A percentile compares a stretch with the other conserved stretches of the same genome.
These are phyloP conservation scores for Ophion costatus DNA, from an alignment of 2,888 invertebrate genomes.

Conservation along the genomic window DNA sequence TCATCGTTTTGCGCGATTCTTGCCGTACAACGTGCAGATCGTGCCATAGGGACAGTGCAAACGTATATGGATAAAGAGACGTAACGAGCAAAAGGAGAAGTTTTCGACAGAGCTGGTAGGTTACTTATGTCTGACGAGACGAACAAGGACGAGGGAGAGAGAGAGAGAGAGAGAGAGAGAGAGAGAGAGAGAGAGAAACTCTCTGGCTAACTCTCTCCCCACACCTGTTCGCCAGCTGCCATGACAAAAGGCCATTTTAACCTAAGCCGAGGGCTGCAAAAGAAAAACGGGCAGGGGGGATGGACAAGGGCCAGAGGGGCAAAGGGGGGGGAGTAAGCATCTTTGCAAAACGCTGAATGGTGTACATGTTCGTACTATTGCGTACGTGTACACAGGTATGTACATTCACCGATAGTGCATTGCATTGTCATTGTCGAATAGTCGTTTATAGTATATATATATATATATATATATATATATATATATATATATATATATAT, in stretches of 20 bases:
- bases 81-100: constrained; percentile 31
- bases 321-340: not conserved
- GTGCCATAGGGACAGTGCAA: constrained; percentile 17
- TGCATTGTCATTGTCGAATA: constrained; percentile 24
- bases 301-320: not conserved
- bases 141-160: constrained; percentile 43
- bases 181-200: constrained; percentile 1
- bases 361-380: not conserved
- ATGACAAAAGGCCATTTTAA: constrained; percentile 76
- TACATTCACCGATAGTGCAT: constrained; percentile 18
- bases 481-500: not conserved
- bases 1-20: constrained; percentile 31
- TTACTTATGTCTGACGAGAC: constrained; percentile 79
- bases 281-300: not conserved
- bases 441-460: constrained; percentile 15
- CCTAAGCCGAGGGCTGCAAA: constrained; percentile 65
- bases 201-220: constrained; percentile 63
- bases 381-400: constrained; percentile 14
- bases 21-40: constrained; percentile 38
- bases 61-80: not conserved
- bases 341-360: constrained; percentile 30
- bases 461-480: too few species aligned
- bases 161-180: constrained; percentile 21
- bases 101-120: constrained; percentile 49
- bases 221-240: constrained; percentile 82